Base-by-base conservation (phyloP, 2,797 vertebrate genomes). In the Acridotheres tristis region DNA sequence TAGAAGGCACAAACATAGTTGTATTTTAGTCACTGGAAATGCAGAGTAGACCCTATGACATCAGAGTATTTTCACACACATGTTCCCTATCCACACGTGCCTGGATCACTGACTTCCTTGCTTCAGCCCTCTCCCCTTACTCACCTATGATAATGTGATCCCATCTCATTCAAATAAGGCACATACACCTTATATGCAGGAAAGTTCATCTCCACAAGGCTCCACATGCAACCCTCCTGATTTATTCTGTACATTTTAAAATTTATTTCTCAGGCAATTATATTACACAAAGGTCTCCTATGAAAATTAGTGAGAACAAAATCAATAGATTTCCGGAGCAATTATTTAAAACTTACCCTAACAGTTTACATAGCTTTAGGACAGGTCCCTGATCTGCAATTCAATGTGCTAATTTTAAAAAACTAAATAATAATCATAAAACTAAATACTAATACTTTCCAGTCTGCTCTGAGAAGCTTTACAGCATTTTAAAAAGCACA, bases 321-420 rank as follows among this genome's bases (percentile, higher is more conserved):
- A 51, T 21, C 65, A 88, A 83, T 22, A 68, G 53, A 50, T 71
- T 73, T 67, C 38, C 76, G 42, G 20, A 85, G 72, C 57, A 77
- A 50, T 80, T 71, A 92, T 42, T 85, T 84, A 73, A 90, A 94
- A 66, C 3, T 66, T 68, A 54, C 10, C 34, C 32, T 67, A 87
- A 40, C 14, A 57, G 55, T 91, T 88, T 77, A 84, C 54, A 62
- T 32, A 77, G 62, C 53, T 85, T 86, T 66, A 94, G 59, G 42
- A 43, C 45, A 79, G 79, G 50, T 63, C 71, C 32, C 53, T 40
- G 26, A 82, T 50, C 74, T 1, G 19, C 48, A 91, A 61, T 80
- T 89, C 53, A 85, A 26, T 36, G 57, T 5, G 15, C 45, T 83
- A 45, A 59, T 43, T 90, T 19, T 0, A 5, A 68, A 61, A 67